Evolutionary conservation across 2,113 vertebrate species (phyloP).

Genomic region (Uria aalge): DNA sequence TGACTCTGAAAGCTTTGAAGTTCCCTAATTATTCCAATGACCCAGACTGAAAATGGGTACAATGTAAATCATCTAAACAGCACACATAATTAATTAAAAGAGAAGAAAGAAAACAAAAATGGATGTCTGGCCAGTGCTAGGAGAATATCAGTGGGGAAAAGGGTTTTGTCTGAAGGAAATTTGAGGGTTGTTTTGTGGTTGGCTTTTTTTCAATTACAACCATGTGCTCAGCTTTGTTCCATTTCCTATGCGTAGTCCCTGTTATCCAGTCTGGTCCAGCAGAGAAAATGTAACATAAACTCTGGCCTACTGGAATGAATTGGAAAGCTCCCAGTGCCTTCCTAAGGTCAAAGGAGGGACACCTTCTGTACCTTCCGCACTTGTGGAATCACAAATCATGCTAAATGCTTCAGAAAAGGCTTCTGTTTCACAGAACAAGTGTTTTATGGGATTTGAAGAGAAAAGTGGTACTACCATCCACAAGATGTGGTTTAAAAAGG

Average conservation of each 20-base stretch:
- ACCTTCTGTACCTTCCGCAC: neutral
- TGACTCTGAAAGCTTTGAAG: neutral
- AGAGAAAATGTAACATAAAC: neutral
- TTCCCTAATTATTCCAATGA: neutral
- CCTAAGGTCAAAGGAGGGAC: neutral
- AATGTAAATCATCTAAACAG: neutral
- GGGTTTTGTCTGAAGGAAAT: neutral
- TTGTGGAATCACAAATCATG: neutral
- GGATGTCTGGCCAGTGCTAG: neutral
- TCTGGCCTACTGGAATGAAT: accelerated
- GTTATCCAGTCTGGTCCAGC: neutral
- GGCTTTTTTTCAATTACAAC: neutral
- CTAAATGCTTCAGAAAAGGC: neutral
- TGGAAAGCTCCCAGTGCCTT: neutral
- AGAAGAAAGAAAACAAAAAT: neutral
- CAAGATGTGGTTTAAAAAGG: neutral
- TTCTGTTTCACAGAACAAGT: neutral
- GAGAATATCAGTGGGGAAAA: neutral
- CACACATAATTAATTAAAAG: neutral
- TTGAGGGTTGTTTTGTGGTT: neutral
- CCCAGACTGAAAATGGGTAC: neutral
- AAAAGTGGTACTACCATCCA: neutral
- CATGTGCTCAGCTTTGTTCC: neutral
- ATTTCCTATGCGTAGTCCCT: accelerated
- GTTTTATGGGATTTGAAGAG: neutral